Base-by-base conservation (phyloP, 2,113 vertebrate genomes). In the Mirza zaza region DNA sequence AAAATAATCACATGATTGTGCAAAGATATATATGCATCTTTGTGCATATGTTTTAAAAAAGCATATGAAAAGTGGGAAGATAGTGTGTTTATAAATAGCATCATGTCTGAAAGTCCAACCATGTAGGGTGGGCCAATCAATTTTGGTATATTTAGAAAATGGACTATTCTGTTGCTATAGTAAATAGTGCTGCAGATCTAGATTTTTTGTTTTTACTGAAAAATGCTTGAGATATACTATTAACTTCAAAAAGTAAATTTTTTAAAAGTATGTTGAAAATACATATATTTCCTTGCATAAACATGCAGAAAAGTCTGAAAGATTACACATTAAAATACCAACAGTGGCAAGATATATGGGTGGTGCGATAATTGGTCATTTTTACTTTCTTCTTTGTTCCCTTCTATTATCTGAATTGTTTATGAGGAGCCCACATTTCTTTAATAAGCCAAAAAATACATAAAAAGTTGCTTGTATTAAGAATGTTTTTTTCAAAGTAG, bases 41-140 rank as follows among this genome's bases (percentile, higher is more conserved):
- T 77, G n/a, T 63, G 79, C 36, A 15, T 42, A 36, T 36, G 59
- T 83, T 48, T 27, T 25, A 9, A 20, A 76, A 87, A 63, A 95
- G 45, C 55, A 27, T 59, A 45, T 48, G 39, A 80, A 92, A 85
- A 83, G 36, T 87, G 68, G 88, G 87, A 85, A 86, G 86, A 94
- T 71, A 25, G 27, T 87, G 67, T 59, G 59, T 70, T 95, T 95
- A 93, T 81, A 90, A 95, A 87, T n/a, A 97, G 68, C 50, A 76
- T 75, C 45, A 5, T 77, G 48, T 82, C 32, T 27, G 83, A 96
- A 97, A 68, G 52, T 55, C 63, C 76, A 94, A 39, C 52, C 45
- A 29, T 12, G 39, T 13, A 77, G 63, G 21, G 55, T 0, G 8
- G 39, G 55, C 52, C n/a, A 83, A 87, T 76, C 21, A 80, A 61